Evolutionary conservation across 2,113 vertebrate species (phyloP).

Genomic region (Thermophis baileyi): DNA sequence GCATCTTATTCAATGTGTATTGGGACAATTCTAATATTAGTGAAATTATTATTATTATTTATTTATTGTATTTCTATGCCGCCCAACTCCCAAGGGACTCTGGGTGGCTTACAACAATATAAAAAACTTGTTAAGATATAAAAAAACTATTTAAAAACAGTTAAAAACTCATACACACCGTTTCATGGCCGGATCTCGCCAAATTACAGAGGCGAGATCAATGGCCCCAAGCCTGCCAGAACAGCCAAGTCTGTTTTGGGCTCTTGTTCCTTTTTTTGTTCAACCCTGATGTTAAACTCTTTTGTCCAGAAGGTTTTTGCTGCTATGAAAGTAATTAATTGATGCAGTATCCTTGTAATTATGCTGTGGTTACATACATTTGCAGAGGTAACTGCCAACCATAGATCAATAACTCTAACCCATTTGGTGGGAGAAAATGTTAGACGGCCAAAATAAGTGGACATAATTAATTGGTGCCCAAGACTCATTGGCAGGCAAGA

Average conservation of each 20-base stretch:
- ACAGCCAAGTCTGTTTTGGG: no score
- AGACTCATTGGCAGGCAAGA: not conserved
- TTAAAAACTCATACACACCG: no score
- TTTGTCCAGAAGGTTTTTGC: not conserved
- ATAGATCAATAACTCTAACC: not conserved
- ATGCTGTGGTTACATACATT: not conserved
- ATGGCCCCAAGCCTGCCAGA: no score
- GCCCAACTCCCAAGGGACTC: no score
- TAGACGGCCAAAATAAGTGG: not conserved
- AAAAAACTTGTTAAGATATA: no score
- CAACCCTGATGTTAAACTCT: not conserved
- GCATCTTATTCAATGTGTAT: not conserved
- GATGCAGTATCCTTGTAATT: not conserved
- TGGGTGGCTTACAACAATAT: no score
- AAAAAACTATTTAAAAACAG: no score
- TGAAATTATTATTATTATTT: no score
- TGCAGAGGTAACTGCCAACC: not conserved
- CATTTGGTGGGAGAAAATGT: not conserved
- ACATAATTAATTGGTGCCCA: not conserved
- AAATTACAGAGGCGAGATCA: no score
- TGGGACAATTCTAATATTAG: not conserved
- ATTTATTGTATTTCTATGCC: no score
- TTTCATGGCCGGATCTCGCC: no score
- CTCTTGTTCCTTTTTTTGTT: not conserved
- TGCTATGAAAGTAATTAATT: not conserved